Evolutionary conservation across 2,113 vertebrate species (phyloP).

Genomic region (Toxostoma redivivum): DNA sequence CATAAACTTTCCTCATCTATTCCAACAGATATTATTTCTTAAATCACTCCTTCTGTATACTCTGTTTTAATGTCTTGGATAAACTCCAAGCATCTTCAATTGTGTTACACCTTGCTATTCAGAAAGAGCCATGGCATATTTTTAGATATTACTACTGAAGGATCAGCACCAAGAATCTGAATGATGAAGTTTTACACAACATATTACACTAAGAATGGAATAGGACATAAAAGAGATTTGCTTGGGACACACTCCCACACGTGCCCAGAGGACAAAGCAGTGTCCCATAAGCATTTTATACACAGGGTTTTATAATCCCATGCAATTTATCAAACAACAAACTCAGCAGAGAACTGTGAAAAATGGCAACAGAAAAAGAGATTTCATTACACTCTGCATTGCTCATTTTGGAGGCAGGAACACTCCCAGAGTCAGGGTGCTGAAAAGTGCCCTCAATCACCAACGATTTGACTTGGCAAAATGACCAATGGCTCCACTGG

Average conservation of each 20-base stretch:
- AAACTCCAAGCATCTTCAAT: not conserved
- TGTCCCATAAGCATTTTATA: not conserved
- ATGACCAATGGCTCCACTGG: not conserved
- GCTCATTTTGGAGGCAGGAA: not conserved
- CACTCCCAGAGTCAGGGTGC: not conserved
- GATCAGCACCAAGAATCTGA: not conserved
- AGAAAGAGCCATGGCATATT: not conserved
- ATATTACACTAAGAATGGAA: not conserved
- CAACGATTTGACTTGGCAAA: not conserved
- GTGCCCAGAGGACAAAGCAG: not conserved
- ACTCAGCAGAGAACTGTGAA: not conserved
- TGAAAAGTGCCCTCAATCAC: not conserved
- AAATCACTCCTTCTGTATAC: not conserved
- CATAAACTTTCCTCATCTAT: not conserved
- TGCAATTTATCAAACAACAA: not conserved
- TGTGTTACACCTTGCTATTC: not conserved
- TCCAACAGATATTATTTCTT: not conserved
- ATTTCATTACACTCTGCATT: not conserved
- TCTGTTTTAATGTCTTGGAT: not conserved
- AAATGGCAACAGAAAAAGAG: not conserved
- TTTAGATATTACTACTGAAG: not conserved
- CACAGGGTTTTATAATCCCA: not conserved
- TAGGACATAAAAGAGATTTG: not conserved
- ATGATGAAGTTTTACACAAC: not conserved
- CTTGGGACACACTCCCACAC: not conserved